Evolutionary conservation across 2,888 invertebrate genomes (phyloP).

Genomic region (Pseudococcus viburni): DNA sequence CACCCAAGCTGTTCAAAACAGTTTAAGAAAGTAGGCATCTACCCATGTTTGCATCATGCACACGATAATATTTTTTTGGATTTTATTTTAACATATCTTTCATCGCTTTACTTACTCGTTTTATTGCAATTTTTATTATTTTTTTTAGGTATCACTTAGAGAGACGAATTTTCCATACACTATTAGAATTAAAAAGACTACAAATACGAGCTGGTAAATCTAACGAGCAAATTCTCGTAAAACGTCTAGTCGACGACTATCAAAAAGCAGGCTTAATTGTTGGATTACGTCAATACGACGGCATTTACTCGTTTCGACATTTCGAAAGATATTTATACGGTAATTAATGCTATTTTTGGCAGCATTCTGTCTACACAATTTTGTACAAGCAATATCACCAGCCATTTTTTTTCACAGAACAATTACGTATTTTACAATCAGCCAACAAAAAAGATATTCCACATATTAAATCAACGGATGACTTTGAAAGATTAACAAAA

Average conservation of each 20-base stretch:
- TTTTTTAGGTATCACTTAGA: conserved; percentile 85
- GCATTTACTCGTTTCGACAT: conserved; percentile 73
- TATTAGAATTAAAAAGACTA: conserved; percentile 90
- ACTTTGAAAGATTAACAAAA: conserved; percentile 71
- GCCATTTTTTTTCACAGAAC: conserved; percentile 73
- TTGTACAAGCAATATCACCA: neutral
- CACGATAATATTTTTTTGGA: no score
- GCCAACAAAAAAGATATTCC: conserved; percentile 70
- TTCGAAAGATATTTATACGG: conserved; percentile 92
- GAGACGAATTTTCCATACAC: conserved; percentile 91
- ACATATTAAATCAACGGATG: conserved; percentile 71
- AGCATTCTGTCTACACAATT: neutral
- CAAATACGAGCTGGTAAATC: conserved; percentile 92
- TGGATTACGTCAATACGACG: conserved; percentile 74
- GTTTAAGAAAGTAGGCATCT: conserved; percentile 81
- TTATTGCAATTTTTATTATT: neutral
- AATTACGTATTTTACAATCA: conserved; percentile 82
- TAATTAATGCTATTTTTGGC: conserved; percentile 68
- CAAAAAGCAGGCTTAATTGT: conserved; percentile 81
- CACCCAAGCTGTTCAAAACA: conserved; percentile 88
- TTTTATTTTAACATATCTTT: no score
- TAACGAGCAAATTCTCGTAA: conserved; percentile 89
- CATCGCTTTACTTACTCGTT: no score
- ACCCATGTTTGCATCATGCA: neutral
- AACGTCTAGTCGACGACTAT: conserved; percentile 88